A percentile compares a stretch with the other conserved stretches of the same genome.
These are phyloP conservation scores for Scotopteryx bipunctaria DNA, from an alignment of 2,888 invertebrate species.

Conservation along the genomic window DNA sequence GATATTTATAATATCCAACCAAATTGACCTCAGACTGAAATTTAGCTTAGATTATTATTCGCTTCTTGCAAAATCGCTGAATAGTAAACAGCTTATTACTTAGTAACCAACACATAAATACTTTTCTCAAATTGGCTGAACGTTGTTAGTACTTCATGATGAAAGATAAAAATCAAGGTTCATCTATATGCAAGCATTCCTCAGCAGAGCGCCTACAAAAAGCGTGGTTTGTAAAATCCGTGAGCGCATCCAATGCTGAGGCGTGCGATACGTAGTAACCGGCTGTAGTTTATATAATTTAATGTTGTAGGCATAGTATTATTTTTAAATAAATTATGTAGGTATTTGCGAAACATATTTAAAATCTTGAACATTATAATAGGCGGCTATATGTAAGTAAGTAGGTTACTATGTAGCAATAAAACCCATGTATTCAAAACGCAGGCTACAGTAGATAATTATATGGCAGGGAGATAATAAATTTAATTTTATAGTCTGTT, in stretches of 20 bases:
- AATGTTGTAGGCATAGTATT: slow-evolving; percentile 1
- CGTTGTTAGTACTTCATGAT: not conserved
- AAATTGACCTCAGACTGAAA: too few species aligned
- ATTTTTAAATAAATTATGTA: slow-evolving; percentile 7
- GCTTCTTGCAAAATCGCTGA: too few species aligned
- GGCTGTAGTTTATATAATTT: not conserved
- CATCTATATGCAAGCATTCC: not conserved
- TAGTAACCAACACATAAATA: too few species aligned
- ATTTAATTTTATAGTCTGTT: slow-evolving; percentile 6
- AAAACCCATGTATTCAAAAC: slow-evolving; percentile 9
- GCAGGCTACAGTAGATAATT: slow-evolving; percentile 9
- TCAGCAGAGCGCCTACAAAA: not conserved
- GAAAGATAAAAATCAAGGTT: slow-evolving; percentile 5
- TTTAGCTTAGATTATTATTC: too few species aligned
- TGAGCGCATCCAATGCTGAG: not conserved
- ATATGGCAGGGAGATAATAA: slow-evolving; percentile 10
- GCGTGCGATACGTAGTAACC: not conserved
- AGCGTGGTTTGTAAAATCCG: not conserved
- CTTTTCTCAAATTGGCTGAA: too few species aligned
- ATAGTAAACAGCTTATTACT: too few species aligned
- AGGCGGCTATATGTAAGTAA: too few species aligned
- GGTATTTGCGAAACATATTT: not conserved
- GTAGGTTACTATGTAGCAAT: slow-evolving; percentile 8
- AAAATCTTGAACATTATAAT: slow-evolving; percentile 9
- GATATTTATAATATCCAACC: too few species aligned